phyloP scores from a whole-genome alignment of 2,888 invertebrate genomes.

The Cyclophora albipunctata region DNA sequence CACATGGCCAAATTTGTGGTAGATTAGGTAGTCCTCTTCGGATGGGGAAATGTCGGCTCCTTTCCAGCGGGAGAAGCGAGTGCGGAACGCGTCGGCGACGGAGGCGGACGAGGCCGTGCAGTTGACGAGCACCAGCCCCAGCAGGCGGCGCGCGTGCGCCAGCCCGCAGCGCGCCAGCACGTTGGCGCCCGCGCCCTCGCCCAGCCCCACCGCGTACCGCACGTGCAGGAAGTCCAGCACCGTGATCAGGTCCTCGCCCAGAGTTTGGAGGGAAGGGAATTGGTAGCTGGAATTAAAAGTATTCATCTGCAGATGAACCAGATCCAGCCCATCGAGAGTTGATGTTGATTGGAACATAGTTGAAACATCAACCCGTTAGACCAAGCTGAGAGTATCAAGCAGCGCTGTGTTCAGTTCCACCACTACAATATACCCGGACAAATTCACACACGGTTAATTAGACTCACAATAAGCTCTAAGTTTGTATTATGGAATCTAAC shows the following conservation, averaged over 20 bases:
- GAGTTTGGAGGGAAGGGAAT: constrained; percentile 86
- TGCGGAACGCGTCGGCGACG: constrained; percentile 89
- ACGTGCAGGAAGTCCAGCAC: constrained; percentile 89
- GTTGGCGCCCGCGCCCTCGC: constrained; percentile 93
- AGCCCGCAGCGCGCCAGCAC: constrained; percentile 89
- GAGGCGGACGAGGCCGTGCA: constrained; percentile 91
- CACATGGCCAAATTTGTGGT: constrained; percentile 94
- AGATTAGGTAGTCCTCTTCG: constrained; percentile 90
- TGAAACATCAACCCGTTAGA: too few species aligned
- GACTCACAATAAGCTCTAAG: too few species aligned
- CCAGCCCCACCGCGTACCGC: constrained; percentile 87
- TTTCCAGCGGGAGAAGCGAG: constrained; percentile 89
- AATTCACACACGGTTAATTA: too few species aligned
- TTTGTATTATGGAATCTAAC: too few species aligned
- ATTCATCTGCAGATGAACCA: neutral
- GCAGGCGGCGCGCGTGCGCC: constrained; percentile 83
- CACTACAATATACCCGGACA: too few species aligned
- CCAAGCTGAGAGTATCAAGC: too few species aligned
- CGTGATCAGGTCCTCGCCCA: constrained; percentile 87
- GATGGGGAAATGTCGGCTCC: constrained; percentile 89
- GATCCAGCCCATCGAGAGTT: too few species aligned
- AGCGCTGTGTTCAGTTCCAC: too few species aligned
- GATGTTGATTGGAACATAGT: too few species aligned
- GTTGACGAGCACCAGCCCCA: constrained; percentile 89
- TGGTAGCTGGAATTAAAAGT: constrained; percentile 74